Evolutionary conservation across 2,888 invertebrate genomes (phyloP).

Genomic region (Pasiphila rectangulata): DNA sequence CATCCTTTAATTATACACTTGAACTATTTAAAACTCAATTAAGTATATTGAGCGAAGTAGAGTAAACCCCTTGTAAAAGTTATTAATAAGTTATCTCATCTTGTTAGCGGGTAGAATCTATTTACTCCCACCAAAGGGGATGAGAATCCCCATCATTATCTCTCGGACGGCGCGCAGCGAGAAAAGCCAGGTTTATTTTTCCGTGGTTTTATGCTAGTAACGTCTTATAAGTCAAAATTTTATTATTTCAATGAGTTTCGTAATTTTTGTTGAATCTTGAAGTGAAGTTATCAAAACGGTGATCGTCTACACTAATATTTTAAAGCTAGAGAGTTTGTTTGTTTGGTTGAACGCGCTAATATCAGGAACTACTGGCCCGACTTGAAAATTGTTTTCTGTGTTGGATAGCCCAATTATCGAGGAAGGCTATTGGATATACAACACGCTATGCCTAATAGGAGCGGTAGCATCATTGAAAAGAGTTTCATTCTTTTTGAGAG

Average conservation of each 20-base stretch:
- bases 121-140: slow-evolving; percentile 38
- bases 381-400: too few species aligned
- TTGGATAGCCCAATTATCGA: too few species aligned
- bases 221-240: not conserved
- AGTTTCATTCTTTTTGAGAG: too few species aligned
- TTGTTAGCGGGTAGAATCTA: slow-evolving; percentile 33
- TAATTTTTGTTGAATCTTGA: too few species aligned
- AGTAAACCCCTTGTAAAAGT: slow-evolving; percentile 18
- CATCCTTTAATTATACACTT: not conserved
- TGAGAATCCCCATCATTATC: slow-evolving; percentile 34
- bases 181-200: not conserved
- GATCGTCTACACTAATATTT: too few species aligned
- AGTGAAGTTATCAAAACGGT: too few species aligned
- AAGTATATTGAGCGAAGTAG: not conserved
- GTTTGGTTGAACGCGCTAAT: too few species aligned
- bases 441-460: too few species aligned
- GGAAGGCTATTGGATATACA: too few species aligned
- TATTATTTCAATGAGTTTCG: not conserved
- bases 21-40: slow-evolving; percentile 2
- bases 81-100: slow-evolving; percentile 28
- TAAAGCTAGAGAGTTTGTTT: too few species aligned
- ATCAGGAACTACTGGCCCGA: too few species aligned
- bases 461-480: too few species aligned
- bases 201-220: not conserved
- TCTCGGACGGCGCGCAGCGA: not conserved